Percentiles rank a stretch among this genome's conserved stretches.
These are phyloP conservation scores for Spheniscus humboldti DNA, from an alignment of 2,797 vertebrate genomes.

Conservation along the genomic window DNA sequence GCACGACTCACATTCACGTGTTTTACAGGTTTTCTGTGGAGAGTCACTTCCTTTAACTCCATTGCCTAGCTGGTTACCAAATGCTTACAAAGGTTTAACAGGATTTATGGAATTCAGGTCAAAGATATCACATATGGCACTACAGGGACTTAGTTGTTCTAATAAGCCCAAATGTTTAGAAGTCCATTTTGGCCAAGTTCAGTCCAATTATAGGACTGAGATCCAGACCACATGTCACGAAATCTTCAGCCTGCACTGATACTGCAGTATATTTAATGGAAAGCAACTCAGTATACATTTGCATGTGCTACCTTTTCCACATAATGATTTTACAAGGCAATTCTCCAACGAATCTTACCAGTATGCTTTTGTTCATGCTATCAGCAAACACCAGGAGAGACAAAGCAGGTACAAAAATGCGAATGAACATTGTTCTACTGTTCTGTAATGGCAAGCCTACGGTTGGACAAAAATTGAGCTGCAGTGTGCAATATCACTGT, in stretches of 20 bases:
- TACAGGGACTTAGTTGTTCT: not conserved
- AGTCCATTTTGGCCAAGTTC: not conserved
- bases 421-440: not conserved
- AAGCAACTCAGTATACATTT: not conserved
- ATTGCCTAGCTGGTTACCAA: not conserved
- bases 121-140: not conserved
- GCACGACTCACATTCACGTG: accelerated
- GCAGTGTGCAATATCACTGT: not conserved
- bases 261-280: not conserved
- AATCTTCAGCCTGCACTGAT: not conserved
- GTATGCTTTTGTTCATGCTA: not conserved
- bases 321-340: not conserved
- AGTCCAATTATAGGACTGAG: not conserved
- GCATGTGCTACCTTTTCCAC: not conserved
- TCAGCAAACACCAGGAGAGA: not conserved
- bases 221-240: not conserved
- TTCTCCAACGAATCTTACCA: not conserved
- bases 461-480: not conserved
- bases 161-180: not conserved
- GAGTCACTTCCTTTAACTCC: not conserved
- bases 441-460: not conserved
- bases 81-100: not conserved
- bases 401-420: not conserved
- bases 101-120: not conserved
- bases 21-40: not conserved